Evolutionary conservation across 2,888 invertebrate species (phyloP).

Genomic region (Lottia scabra): DNA sequence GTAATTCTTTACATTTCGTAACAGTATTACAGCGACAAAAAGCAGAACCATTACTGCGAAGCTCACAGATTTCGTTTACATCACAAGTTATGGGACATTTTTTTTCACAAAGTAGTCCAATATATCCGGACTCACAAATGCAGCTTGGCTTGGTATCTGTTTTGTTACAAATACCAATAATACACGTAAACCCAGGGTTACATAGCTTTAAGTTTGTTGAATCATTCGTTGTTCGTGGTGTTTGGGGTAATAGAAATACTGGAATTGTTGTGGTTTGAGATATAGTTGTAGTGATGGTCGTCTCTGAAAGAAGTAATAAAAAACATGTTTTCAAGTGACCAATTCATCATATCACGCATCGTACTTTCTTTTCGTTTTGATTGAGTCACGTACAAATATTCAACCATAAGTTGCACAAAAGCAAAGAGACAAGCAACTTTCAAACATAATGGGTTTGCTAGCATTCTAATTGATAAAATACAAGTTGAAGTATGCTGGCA

Average conservation of each 20-base stretch:
- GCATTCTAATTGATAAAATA: too few relatives aligned
- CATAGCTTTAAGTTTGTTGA: background rate
- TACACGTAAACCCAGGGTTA: background rate
- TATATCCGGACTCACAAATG: conserved; percentile 29
- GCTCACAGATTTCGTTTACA: conserved; percentile 24
- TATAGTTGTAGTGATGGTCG: background rate
- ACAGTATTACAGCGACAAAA: conserved; percentile 44
- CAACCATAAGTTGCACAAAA: too few relatives aligned
- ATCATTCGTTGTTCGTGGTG: too few relatives aligned
- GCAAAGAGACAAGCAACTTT: too few relatives aligned
- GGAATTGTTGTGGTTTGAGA: background rate
- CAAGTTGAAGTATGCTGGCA: too few relatives aligned
- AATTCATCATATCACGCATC: too few relatives aligned
- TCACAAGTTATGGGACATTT: conserved; percentile 33
- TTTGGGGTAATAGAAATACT: too few relatives aligned
- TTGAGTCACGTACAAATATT: too few relatives aligned
- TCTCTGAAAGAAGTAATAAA: background rate
- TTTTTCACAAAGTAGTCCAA: conserved; percentile 31
- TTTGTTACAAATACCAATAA: conserved; percentile 16
- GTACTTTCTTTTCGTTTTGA: too few relatives aligned
- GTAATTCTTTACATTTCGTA: conserved; percentile 30
- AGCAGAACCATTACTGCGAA: conserved; percentile 26
- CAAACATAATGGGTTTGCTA: too few relatives aligned
- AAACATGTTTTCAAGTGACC: too few relatives aligned
- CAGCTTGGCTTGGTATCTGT: conserved; percentile 23